phyloP scores from a whole-genome alignment of 1,140 invertebrate species.

The Gonioctena quinquepunctata region DNA sequence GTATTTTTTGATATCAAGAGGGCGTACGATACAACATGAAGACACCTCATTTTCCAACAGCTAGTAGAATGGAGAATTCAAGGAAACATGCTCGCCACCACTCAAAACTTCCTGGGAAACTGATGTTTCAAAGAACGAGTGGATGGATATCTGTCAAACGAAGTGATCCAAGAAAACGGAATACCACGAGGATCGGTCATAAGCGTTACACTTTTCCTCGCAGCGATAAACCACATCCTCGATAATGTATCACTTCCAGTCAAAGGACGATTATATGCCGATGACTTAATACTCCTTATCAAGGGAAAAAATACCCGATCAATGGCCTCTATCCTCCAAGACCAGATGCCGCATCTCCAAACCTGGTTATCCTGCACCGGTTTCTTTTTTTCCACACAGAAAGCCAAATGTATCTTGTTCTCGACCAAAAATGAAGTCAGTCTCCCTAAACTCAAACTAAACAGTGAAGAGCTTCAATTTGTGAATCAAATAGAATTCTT shows the following conservation, averaged over 20 bases:
- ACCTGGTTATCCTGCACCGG: background rate
- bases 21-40: slow-evolving; percentile 15
- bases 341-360: background rate
- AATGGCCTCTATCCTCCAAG: background rate
- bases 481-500: background rate
- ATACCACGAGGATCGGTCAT: slow-evolving; percentile 7
- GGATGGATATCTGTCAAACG: background rate
- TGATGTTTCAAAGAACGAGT: background rate
- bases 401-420: background rate
- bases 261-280: slow-evolving; percentile 13
- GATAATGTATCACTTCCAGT: background rate
- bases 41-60: slow-evolving; percentile 12
- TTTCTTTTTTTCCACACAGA: background rate
- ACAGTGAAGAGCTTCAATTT: too few species aligned
- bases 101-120: slow-evolving; percentile 21
- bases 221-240: slow-evolving; percentile 20
- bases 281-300: slow-evolving; percentile 5
- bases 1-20: slow-evolving; percentile 20
- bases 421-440: background rate
- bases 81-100: slow-evolving; percentile 17
- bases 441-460: too few species aligned
- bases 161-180: background rate
- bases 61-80: slow-evolving; percentile 5
- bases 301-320: background rate
- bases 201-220: slow-evolving; percentile 6